Conservation (phyloP, 2,113 vertebrate species). For the Eira barbara region DNA sequence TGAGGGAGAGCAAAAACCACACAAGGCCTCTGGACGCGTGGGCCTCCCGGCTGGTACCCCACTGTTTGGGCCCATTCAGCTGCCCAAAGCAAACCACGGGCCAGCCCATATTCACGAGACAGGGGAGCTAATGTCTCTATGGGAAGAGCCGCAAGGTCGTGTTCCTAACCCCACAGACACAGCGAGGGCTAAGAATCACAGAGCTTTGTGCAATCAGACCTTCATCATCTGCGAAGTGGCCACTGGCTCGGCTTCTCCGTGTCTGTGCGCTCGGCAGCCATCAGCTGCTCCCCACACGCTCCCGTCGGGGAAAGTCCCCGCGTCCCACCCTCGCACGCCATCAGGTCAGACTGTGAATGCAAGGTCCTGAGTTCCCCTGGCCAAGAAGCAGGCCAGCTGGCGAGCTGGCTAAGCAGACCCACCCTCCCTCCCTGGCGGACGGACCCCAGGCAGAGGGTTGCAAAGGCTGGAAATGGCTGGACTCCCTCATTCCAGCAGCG, state of each 20-base stretch:
- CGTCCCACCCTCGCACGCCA: neutral
- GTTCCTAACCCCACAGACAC: neutral
- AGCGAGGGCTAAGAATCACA: no score
- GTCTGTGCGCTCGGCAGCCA: no score
- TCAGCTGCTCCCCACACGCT: neutral
- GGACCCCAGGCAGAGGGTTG: no score
- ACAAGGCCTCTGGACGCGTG: accelerated
- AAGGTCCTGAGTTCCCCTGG: no score
- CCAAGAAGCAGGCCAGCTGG: neutral
- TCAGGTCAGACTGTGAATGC: neutral
- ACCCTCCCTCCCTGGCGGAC: accelerated
- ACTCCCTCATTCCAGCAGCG: neutral
- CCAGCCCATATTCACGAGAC: neutral
- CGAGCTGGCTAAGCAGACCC: no score
- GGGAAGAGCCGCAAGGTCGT: neutral
- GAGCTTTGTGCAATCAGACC: neutral
- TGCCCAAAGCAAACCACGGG: neutral
- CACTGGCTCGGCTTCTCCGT: neutral
- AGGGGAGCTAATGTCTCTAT: neutral
- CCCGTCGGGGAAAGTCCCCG: neutral
- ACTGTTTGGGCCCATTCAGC: no score
- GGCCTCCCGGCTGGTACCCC: no score
- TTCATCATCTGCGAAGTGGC: accelerated
- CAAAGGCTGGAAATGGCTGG: neutral
- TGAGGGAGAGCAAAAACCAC: neutral